These are phyloP conservation scores for Agriopis leucophaearia DNA, from an alignment of 2,888 invertebrate species.

Conservation along the genomic window DNA sequence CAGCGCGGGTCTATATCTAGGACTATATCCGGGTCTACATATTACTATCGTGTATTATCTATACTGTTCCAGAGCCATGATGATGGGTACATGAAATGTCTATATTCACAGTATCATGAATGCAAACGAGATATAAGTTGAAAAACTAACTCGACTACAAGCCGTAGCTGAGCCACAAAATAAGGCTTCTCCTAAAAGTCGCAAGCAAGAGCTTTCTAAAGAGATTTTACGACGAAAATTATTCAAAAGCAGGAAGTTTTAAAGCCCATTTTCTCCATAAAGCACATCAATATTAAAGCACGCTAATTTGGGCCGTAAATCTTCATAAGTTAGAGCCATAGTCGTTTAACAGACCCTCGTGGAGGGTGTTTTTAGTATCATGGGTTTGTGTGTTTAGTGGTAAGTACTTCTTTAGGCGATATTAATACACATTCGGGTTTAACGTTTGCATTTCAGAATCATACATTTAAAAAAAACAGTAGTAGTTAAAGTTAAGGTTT, in stretches of 20 bases:
- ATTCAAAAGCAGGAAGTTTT: slow-evolving; percentile 12
- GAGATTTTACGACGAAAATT: slow-evolving; percentile 21
- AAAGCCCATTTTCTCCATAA: slow-evolving; percentile 19
- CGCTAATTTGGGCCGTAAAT: slow-evolving; percentile 41
- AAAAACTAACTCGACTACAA: not conserved
- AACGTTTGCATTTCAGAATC: not conserved
- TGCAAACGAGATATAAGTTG: no score
- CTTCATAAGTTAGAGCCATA: slow-evolving; percentile 35
- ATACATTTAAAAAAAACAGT: no score
- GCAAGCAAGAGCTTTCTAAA: slow-evolving; percentile 1
- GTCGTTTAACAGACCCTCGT: slow-evolving; percentile 30
- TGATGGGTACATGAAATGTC: not conserved
- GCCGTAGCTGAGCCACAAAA: not conserved
- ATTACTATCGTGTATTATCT: not conserved
- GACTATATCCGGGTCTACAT: not conserved
- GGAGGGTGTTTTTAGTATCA: slow-evolving; percentile 12
- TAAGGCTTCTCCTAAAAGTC: not conserved
- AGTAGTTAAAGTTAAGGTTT: no score
- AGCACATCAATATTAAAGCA: slow-evolving; percentile 37
- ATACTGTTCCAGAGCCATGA: not conserved
- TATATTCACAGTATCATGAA: no score
- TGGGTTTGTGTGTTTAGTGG: slow-evolving; percentile 1
- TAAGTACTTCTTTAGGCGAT: not conserved
- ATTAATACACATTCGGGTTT: not conserved
- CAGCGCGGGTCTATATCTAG: not conserved